Percentiles rank a stretch among this genome's conserved stretches.
Conservation (phyloP, 2,113 vertebrate genomes). For the Pongo pygmaeus region DNA sequence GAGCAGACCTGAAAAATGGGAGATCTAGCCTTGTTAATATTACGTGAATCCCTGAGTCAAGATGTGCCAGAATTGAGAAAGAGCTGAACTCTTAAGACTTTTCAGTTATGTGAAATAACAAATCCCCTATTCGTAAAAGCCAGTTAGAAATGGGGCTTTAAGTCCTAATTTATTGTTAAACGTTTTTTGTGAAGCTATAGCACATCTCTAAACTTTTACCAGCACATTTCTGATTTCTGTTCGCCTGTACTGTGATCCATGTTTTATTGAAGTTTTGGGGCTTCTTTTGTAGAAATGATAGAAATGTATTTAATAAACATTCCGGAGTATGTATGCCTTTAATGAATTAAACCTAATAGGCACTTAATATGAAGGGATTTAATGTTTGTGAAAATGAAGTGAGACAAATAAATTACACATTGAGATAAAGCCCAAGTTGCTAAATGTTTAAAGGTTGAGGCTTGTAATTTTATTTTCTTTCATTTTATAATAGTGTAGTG, state of each 20-base stretch:
- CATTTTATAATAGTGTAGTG: not conserved
- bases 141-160: not conserved
- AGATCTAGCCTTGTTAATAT: not conserved
- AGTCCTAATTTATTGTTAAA: slow-evolving; percentile 46
- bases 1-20: not conserved
- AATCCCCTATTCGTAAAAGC: not conserved
- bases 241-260: slow-evolving; percentile 18
- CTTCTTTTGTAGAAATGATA: not conserved
- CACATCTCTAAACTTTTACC: not conserved
- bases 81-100: not conserved
- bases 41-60: not conserved
- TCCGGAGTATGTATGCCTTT: not conserved
- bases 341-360: not conserved
- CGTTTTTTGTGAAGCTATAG: not conserved
- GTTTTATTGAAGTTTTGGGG: not conserved
- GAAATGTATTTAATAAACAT: not conserved
- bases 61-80: not conserved
- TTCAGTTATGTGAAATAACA: not conserved
- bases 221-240: not conserved
- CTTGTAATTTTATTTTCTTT: slow-evolving; percentile 11
- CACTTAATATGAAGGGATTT: not conserved
- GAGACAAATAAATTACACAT: not conserved
- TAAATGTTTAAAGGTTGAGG: not conserved
- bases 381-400: slow-evolving; percentile 8
- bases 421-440: slow-evolving; percentile 30